phyloP scores from a whole-genome alignment of 2,888 invertebrate species.

The Meghimatium bilineatum region DNA sequence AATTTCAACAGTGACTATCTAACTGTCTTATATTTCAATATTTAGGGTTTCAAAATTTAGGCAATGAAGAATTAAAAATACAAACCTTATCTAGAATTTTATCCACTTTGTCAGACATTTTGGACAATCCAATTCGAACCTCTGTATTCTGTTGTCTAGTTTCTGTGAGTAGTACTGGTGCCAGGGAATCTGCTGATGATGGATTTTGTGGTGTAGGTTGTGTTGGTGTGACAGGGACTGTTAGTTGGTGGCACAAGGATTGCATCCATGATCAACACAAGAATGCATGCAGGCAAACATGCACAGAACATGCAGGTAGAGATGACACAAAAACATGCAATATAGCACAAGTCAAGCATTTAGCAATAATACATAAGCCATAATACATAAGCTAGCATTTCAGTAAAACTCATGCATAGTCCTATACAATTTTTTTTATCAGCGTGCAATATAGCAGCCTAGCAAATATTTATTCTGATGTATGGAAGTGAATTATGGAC shows the following conservation, averaged over 20 bases:
- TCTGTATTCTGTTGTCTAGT: slow-evolving; percentile 83
- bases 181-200: slow-evolving; percentile 70
- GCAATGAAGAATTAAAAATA: neutral
- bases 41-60: neutral
- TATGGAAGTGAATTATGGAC: no score
- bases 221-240: neutral
- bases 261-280: neutral
- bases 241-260: neutral
- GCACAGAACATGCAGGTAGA: neutral
- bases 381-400: no score
- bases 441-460: no score
- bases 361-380: no score
- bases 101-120: slow-evolving; percentile 83
- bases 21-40: no score
- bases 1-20: no score
- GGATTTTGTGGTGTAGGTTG: slow-evolving; percentile 36
- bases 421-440: no score
- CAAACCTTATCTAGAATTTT: slow-evolving; percentile 80
- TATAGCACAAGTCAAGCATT: neutral
- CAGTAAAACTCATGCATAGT: no score
- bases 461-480: no score
- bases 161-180: slow-evolving; percentile 81
- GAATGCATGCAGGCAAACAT: neutral
- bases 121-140: slow-evolving; percentile 82
- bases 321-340: neutral